Percentiles rank a stretch among this genome's conserved stretches.
Evolutionary conservation across 1,140 invertebrate species (phyloP).

Genomic region (Vanessa tameamea): DNA sequence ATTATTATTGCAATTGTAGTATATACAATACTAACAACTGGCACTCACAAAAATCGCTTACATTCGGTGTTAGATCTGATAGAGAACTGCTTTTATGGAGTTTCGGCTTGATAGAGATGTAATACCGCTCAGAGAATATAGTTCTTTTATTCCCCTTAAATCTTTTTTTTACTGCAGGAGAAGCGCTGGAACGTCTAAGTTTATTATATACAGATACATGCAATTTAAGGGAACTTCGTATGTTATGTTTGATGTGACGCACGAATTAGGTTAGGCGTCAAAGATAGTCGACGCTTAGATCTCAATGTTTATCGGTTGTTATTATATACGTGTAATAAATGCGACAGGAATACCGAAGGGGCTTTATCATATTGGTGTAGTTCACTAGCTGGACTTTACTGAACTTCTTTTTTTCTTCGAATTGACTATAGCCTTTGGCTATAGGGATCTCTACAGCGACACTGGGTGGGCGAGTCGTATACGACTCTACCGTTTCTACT

Average conservation of each 20-base stretch:
- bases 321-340: too few relatives aligned
- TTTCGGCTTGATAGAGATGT: conserved; percentile 67
- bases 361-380: too few relatives aligned
- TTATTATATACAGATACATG: neutral
- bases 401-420: too few relatives aligned
- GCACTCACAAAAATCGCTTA: conserved; percentile 64
- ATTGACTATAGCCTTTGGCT: too few relatives aligned
- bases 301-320: too few relatives aligned
- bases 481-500: too few relatives aligned
- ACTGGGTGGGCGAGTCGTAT: too few relatives aligned
- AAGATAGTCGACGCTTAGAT: too few relatives aligned
- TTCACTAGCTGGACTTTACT: too few relatives aligned
- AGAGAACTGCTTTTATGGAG: conserved; percentile 60
- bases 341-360: too few relatives aligned
- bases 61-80: conserved; percentile 55
- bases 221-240: neutral
- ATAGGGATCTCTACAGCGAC: too few relatives aligned
- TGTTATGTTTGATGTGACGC: neutral
- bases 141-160: conserved; percentile 38
- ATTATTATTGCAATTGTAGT: neutral
- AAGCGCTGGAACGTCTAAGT: conserved; percentile 4
- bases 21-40: conserved; percentile 44
- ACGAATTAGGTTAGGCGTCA: too few relatives aligned
- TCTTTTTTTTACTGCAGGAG: conserved; percentile 36
- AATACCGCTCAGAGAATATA: conserved; percentile 57